phyloP scores from a whole-genome alignment of 2,888 invertebrate genomes.

The Diaphora mendica region DNA sequence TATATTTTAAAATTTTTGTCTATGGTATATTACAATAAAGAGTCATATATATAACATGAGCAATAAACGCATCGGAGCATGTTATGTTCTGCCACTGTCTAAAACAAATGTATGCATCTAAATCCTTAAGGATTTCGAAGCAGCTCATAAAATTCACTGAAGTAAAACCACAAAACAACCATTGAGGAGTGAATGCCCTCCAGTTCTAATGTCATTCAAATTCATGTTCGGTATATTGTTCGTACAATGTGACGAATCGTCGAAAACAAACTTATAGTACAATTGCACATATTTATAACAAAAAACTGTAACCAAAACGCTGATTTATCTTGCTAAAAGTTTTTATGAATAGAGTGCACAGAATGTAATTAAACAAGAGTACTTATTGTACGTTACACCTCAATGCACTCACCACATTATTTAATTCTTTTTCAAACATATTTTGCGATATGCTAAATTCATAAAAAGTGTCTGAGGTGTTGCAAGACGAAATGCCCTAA shows the following conservation, averaged over 20 bases:
- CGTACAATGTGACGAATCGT: constrained; percentile 51
- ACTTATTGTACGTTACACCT: too few relatives aligned
- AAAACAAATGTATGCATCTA: constrained; percentile 22
- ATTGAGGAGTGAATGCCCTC: constrained; percentile 34
- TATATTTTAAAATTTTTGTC: background rate
- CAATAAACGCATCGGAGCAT: constrained; percentile 19
- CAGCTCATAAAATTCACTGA: constrained; percentile 23
- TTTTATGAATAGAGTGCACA: background rate
- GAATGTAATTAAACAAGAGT: background rate
- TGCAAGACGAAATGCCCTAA: too few relatives aligned
- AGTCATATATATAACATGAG: constrained; percentile 6
- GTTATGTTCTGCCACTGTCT: constrained; percentile 9
- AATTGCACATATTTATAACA: constrained; percentile 35
- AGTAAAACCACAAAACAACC: constrained; percentile 24
- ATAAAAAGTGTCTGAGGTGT: too few relatives aligned
- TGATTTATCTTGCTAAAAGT: background rate
- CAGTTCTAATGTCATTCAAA: constrained; percentile 39
- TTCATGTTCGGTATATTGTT: constrained; percentile 42
- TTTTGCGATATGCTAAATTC: too few relatives aligned
- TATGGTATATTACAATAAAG: constrained; percentile 8
- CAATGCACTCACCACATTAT: too few relatives aligned
- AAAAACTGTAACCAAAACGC: background rate
- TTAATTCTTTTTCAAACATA: too few relatives aligned
- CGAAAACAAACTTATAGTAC: constrained; percentile 44
- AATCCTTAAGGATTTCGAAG: constrained; percentile 19